A percentile compares a stretch with the other conserved stretches of the same genome.
These are phyloP conservation scores for Junco hyemalis DNA, from an alignment of 2,113 vertebrate species.

Conservation along the genomic window DNA sequence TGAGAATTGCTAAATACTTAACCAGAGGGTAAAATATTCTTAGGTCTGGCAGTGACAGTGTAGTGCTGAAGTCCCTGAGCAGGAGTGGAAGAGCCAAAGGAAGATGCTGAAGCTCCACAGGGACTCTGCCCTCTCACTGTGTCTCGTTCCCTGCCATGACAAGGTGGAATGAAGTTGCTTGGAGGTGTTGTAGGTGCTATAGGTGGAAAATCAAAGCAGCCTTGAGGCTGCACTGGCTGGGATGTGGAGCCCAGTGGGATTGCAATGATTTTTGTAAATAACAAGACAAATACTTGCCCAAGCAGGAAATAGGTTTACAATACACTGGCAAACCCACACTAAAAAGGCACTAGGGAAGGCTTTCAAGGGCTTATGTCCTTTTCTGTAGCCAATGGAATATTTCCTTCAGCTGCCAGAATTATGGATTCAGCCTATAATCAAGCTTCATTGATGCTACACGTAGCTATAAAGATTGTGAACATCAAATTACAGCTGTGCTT, in stretches of 20 bases:
- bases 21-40: neutral
- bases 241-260: neutral
- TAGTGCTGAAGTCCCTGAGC: neutral
- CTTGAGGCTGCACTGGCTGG: neutral
- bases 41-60: neutral
- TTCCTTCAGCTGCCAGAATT: neutral
- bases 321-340: neutral
- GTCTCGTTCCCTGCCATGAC: neutral
- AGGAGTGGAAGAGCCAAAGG: neutral
- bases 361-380: neutral
- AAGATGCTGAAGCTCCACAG: fast-evolving
- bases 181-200: neutral
- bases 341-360: neutral
- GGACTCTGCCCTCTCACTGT: neutral
- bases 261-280: neutral
- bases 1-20: neutral
- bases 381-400: neutral
- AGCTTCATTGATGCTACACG: neutral
- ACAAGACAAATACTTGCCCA: neutral
- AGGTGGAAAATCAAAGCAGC: neutral
- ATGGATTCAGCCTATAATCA: neutral
- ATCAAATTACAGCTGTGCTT: neutral
- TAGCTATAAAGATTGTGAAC: neutral
- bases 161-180: fast-evolving
- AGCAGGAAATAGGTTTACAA: neutral